phyloP scores from a whole-genome alignment of 2,113 vertebrate genomes.

The Athene noctua region DNA sequence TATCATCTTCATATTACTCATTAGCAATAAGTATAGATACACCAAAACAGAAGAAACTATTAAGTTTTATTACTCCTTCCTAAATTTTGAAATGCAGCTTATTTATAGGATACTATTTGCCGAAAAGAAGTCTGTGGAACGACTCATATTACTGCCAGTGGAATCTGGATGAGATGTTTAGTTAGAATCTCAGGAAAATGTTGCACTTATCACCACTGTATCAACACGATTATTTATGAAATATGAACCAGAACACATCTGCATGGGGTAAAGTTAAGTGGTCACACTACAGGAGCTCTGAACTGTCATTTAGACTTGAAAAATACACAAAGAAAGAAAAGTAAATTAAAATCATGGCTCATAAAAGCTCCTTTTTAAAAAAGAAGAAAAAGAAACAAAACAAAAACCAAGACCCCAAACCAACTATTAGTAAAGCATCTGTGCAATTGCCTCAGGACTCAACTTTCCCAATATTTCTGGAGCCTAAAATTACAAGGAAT shows the following conservation, averaged over 20 bases:
- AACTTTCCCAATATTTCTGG: background rate
- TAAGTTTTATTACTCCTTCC: constrained; percentile 37
- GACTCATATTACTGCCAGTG: background rate
- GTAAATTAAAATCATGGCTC: background rate
- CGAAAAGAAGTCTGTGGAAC: background rate
- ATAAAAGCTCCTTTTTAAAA: background rate
- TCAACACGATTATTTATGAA: constrained; percentile 69
- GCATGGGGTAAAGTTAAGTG: constrained; percentile 26
- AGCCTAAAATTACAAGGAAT: background rate
- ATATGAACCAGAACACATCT: constrained; percentile 67
- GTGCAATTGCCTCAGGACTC: background rate
- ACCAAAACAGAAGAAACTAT: background rate
- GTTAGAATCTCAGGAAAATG: constrained; percentile 67
- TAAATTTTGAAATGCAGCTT: constrained; percentile 34
- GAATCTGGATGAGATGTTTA: constrained; percentile 10
- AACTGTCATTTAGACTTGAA: constrained; percentile 52
- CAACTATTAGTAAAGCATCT: background rate
- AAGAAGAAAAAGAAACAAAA: background rate
- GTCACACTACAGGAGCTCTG: constrained; percentile 33
- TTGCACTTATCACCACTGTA: constrained; percentile 53
- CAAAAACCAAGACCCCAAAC: background rate
- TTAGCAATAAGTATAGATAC: background rate
- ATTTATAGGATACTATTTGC: constrained; percentile 57
- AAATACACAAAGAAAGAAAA: constrained; percentile 42
- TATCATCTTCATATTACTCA: background rate